These are phyloP conservation scores for Melanophora roralis DNA, from an alignment of 2,888 invertebrate species.

Conservation along the genomic window DNA sequence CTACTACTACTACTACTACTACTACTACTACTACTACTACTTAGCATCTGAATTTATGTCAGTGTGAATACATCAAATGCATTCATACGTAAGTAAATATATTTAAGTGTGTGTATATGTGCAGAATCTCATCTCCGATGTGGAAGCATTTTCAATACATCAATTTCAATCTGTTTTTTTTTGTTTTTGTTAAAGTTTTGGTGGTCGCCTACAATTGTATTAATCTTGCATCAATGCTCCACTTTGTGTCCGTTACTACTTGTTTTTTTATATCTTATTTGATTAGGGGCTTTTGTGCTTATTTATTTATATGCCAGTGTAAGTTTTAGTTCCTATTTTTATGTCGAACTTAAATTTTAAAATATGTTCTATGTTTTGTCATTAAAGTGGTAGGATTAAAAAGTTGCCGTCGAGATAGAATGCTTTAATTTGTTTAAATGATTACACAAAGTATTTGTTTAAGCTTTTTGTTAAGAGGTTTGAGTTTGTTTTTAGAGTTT, in stretches of 20 bases:
- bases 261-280: constrained; percentile 31
- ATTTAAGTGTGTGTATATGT: neutral
- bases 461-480: neutral
- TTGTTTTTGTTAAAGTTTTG: neutral
- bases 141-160: too few species aligned
- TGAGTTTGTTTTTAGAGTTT: too few species aligned
- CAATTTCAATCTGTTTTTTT: too few species aligned
- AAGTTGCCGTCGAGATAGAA: neutral
- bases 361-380: neutral
- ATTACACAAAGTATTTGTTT: neutral
- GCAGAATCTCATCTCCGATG: neutral
- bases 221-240: constrained; percentile 42
- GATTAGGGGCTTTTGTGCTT: too few species aligned
- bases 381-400: neutral
- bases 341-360: constrained; percentile 33
- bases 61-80: too few species aligned
- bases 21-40: too few species aligned
- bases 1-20: too few species aligned
- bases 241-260: constrained; percentile 49
- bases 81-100: too few species aligned
- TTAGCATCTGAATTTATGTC: too few species aligned
- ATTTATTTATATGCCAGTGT: constrained; percentile 4
- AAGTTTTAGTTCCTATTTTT: constrained; percentile 12
- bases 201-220: constrained; percentile 41
- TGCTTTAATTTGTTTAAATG: neutral